phyloP scores from a whole-genome alignment of 2,888 invertebrate genomes.

The Tetanocera ferruginea region DNA sequence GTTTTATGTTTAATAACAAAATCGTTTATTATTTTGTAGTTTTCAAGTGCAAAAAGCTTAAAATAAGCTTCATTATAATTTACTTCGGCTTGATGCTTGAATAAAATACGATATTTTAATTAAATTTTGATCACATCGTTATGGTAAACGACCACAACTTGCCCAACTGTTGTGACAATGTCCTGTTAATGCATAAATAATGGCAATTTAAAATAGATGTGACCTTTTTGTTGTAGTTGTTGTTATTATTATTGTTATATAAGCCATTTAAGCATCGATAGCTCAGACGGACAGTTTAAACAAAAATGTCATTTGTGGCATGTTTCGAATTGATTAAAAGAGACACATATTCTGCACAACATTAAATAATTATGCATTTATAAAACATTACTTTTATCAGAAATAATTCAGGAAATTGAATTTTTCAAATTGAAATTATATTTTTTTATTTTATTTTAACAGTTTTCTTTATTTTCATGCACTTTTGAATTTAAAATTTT shows the following conservation, averaged over 20 bases:
- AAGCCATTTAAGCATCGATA: not conserved
- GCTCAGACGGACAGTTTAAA: not conserved
- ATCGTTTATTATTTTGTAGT: too few relatives aligned
- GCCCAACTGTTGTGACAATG: constrained; percentile 18
- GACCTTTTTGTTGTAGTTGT: not conserved
- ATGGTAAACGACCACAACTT: constrained; percentile 6
- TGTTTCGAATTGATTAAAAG: too few relatives aligned
- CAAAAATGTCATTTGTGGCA: constrained; percentile 10
- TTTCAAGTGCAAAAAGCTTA: too few relatives aligned
- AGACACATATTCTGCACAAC: too few relatives aligned
- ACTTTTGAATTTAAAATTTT: too few relatives aligned
- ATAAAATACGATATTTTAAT: constrained; percentile 60
- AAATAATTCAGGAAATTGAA: too few relatives aligned
- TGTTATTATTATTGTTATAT: not conserved
- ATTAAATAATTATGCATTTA: too few relatives aligned
- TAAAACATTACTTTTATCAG: too few relatives aligned
- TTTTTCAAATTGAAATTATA: too few relatives aligned
- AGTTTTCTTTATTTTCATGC: too few relatives aligned
- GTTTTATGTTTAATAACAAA: too few relatives aligned
- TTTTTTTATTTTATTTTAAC: too few relatives aligned
- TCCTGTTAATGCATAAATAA: constrained; percentile 32
- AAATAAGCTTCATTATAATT: not conserved
- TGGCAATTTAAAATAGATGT: constrained; percentile 12
- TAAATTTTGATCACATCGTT: constrained; percentile 59
- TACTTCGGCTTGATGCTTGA: constrained; percentile 37